Percentiles rank a stretch among this genome's conserved stretches.
Conservation (phyloP, 2,797 vertebrate genomes). For the Arrhamphus sclerolepis region DNA sequence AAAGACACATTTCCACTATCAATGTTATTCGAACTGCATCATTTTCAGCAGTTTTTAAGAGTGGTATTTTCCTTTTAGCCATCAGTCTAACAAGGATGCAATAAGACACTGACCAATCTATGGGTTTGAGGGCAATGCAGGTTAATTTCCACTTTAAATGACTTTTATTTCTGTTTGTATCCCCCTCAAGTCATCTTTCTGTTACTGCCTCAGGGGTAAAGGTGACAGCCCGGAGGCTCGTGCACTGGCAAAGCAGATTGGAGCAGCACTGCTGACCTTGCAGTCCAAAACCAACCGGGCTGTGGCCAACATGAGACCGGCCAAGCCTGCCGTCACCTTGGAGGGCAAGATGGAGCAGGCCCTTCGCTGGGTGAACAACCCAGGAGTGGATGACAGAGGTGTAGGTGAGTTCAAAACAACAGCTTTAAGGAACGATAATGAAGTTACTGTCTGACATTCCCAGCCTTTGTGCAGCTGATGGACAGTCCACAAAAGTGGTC, state of each 20-base stretch:
- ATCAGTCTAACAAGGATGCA: conserved; percentile 19
- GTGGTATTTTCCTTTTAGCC: conserved; percentile 51
- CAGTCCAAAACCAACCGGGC: conserved; percentile 97
- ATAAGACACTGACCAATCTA: conserved; percentile 7
- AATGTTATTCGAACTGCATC: too few species aligned
- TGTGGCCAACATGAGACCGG: conserved; percentile 93
- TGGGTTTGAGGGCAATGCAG: neutral
- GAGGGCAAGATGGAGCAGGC: conserved; percentile 99
- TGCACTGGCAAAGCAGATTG: conserved; percentile 93
- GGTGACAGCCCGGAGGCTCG: conserved; percentile 96
- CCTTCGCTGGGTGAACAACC: conserved; percentile 95
- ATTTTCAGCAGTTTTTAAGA: conserved; percentile 13
- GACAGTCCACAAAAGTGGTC: conserved; percentile 13
- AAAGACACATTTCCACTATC: too few species aligned
- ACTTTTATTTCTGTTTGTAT: conserved; percentile 5
- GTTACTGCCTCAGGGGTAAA: conserved; percentile 85
- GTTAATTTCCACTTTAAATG: neutral
- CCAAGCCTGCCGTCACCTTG: conserved; percentile 93
- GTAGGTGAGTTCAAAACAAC: conserved; percentile 83
- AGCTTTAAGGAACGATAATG: conserved; percentile 15
- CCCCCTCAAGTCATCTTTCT: neutral
- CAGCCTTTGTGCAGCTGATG: conserved; percentile 7
- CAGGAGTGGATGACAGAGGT: conserved; percentile 92
- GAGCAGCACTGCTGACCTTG: conserved; percentile 90
- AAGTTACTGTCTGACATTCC: conserved; percentile 27